Evolutionary conservation across 1,140 invertebrate species (phyloP).

Genomic region (Drosophila pallidifrons): DNA sequence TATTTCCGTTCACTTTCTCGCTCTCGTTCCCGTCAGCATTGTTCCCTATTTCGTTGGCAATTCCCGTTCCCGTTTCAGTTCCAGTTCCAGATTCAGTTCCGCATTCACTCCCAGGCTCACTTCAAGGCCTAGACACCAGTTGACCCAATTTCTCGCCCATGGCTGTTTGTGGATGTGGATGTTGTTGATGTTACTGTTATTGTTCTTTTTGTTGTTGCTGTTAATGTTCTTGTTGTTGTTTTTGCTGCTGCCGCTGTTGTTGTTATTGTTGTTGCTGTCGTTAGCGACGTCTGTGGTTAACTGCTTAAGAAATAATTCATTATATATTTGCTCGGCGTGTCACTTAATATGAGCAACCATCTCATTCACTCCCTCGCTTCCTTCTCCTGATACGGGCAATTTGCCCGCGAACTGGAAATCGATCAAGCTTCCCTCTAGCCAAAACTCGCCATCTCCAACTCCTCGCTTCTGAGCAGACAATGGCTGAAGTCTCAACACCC

Average conservation of each 20-base stretch:
- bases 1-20: not conserved
- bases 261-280: conserved; percentile 3
- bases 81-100: not conserved
- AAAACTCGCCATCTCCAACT: not conserved
- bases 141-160: conserved; percentile 55
- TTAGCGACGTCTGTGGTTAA: conserved; percentile 61
- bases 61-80: conserved; percentile 2
- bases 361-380: not conserved
- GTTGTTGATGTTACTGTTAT: too few relatives aligned
- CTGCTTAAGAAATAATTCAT: conserved; percentile 81
- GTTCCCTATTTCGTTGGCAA: too few relatives aligned
- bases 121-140: conserved; percentile 20
- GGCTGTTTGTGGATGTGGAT: not conserved
- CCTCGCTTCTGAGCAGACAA: conserved; percentile 14
- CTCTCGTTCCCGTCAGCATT: too few relatives aligned
- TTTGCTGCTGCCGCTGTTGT: not conserved
- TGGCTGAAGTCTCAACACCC: not conserved
- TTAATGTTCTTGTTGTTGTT: not conserved
- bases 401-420: conserved; percentile 67
- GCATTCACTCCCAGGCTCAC: conserved; percentile 4
- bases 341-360: conserved; percentile 75
- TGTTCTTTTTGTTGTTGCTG: conserved; percentile 9
- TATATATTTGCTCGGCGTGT: conserved; percentile 75
- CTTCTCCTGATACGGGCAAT: conserved; percentile 57
- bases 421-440: conserved; percentile 53